Evolutionary conservation across 2,797 vertebrate species (phyloP).

Genomic region (Ptychadena robeensis): DNA sequence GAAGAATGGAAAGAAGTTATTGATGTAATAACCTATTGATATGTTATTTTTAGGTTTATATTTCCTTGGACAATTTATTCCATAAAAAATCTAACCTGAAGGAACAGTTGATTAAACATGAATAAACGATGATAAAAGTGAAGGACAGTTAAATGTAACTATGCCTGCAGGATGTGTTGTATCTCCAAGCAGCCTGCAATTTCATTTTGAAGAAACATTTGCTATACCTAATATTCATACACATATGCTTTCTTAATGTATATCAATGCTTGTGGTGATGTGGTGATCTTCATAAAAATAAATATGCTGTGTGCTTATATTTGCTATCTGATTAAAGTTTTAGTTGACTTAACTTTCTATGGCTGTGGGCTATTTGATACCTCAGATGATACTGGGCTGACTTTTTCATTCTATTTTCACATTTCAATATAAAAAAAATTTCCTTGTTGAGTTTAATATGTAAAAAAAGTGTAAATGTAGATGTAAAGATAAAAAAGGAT

Average conservation of each 20-base stretch:
- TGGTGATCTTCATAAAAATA: not conserved
- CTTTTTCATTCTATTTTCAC: too few species aligned
- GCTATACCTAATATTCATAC: not conserved
- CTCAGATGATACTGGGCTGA: too few species aligned
- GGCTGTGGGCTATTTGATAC: not conserved
- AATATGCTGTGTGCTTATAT: not conserved
- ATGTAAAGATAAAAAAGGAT: too few species aligned
- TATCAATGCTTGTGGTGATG: not conserved
- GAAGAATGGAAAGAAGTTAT: not conserved
- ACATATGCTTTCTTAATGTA: not conserved
- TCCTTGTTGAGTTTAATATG: too few species aligned
- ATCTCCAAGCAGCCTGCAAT: conserved; percentile 23
- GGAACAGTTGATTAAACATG: conserved; percentile 38
- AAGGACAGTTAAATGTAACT: conserved; percentile 35
- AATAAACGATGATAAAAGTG: conserved; percentile 44
- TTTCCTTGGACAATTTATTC: conserved; percentile 35
- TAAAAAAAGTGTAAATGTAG: too few species aligned
- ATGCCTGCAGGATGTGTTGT: conserved; percentile 31
- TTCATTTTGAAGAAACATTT: conserved; percentile 25
- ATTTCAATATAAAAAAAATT: too few species aligned
- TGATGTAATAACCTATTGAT: conserved; percentile 27
- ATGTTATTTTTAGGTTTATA: conserved; percentile 36
- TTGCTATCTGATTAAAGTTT: not conserved
- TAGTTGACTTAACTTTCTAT: not conserved
- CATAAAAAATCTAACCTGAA: conserved; percentile 38